These are phyloP conservation scores for Hybognathus amarus DNA, from an alignment of 2,797 vertebrate genomes.

Conservation along the genomic window DNA sequence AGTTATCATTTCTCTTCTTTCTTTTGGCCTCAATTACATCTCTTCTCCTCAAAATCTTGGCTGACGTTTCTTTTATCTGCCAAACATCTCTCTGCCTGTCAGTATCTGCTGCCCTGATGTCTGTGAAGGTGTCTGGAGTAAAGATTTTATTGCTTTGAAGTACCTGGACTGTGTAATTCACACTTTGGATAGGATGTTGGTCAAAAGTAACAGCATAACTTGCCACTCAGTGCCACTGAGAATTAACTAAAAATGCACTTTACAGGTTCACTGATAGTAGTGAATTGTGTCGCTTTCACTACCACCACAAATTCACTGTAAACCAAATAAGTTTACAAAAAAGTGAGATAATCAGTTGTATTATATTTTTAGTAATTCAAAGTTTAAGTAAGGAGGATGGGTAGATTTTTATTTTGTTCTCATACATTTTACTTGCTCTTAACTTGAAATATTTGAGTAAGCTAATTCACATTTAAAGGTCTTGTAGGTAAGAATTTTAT, in stretches of 20 bases:
- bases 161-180: conserved; percentile 14
- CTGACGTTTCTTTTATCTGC: conserved; percentile 12
- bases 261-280: background rate
- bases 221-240: conserved; percentile 1
- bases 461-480: too few species aligned
- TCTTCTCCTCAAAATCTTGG: background rate
- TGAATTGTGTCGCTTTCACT: background rate
- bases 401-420: too few species aligned
- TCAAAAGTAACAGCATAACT: conserved; percentile 15
- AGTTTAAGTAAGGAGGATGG: too few species aligned
- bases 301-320: background rate
- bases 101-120: background rate
- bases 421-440: too few species aligned
- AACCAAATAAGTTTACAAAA: too few species aligned
- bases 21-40: background rate
- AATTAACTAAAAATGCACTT: background rate
- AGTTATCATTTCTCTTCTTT: background rate
- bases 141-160: conserved; percentile 31
- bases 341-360: too few species aligned
- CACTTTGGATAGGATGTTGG: conserved; percentile 16
- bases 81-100: conserved; percentile 9
- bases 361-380: too few species aligned
- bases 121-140: conserved; percentile 15
- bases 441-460: too few species aligned
- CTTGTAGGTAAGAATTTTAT: too few species aligned